phyloP scores from a whole-genome alignment of 2,797 vertebrate species.

The Pitangus sulphuratus region DNA sequence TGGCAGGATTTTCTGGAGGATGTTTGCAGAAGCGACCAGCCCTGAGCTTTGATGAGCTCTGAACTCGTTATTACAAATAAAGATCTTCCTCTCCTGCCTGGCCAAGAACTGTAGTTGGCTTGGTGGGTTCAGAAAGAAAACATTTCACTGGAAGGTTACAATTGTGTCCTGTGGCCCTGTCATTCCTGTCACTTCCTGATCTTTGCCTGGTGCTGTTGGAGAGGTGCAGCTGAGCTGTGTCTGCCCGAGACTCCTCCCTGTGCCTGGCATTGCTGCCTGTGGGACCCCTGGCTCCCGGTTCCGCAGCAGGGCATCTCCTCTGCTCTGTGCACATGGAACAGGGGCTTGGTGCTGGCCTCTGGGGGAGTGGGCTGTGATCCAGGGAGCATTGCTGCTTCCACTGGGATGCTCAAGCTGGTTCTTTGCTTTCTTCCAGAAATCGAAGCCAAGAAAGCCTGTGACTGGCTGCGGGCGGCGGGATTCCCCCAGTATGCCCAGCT shows the following conservation, averaged over 20 bases:
- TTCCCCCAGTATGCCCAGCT: slow-evolving; percentile 87
- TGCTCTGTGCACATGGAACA: accelerated
- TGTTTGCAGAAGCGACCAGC: background rate
- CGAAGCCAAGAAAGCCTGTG: slow-evolving; percentile 81
- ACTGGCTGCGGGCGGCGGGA: slow-evolving; percentile 83
- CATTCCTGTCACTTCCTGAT: background rate
- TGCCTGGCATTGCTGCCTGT: accelerated
- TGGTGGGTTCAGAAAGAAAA: background rate
- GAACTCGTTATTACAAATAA: background rate
- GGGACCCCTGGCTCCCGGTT: accelerated
- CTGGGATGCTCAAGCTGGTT: background rate
- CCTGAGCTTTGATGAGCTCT: background rate
- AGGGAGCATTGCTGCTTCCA: accelerated
- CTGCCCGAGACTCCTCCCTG: accelerated
- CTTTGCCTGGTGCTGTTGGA: background rate
- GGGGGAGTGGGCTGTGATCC: accelerated
- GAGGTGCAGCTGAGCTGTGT: background rate
- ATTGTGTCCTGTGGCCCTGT: background rate
- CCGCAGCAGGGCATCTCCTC: accelerated
- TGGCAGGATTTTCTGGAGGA: background rate
- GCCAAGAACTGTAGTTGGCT: background rate
- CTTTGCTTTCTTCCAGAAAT: slow-evolving; percentile 76
- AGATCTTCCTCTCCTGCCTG: background rate
- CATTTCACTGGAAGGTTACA: background rate
- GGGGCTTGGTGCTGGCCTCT: accelerated